A percentile compares a stretch with the other conserved stretches of the same genome.
Conservation (phyloP, 2,888 invertebrate genomes). For the Agonopterix arenella region DNA sequence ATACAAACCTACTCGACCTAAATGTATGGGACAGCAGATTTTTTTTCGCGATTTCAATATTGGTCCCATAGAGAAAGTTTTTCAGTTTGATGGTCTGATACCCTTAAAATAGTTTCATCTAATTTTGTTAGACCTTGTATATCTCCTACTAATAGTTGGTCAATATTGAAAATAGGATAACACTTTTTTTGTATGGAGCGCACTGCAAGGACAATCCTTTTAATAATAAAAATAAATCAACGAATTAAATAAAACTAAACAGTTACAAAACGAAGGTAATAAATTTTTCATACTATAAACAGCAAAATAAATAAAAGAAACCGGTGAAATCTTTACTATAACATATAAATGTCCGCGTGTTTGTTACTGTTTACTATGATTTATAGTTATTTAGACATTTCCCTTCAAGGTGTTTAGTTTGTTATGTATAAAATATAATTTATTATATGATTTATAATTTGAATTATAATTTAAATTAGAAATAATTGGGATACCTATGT, state of each 20-base stretch:
- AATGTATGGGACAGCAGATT: too few relatives aligned
- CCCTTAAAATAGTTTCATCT: too few relatives aligned
- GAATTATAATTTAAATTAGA: too few relatives aligned
- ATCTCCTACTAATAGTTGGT: too few relatives aligned
- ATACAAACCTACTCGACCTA: too few relatives aligned
- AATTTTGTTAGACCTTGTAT: too few relatives aligned
- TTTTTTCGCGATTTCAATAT: too few relatives aligned
- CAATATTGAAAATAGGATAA: too few relatives aligned
- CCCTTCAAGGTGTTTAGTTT: constrained; percentile 10
- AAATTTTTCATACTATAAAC: not conserved
- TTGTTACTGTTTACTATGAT: constrained; percentile 16
- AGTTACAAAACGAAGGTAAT: not conserved
- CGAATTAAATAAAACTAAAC: not conserved
- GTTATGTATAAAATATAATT: not conserved
- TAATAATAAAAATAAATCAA: not conserved
- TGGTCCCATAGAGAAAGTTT: too few relatives aligned
- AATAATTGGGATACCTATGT: not conserved
- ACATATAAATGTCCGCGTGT: constrained; percentile 15
- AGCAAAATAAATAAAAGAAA: not conserved
- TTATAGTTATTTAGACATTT: constrained; percentile 14
- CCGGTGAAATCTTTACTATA: not conserved
- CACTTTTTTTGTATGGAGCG: too few relatives aligned
- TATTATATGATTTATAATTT: not conserved
- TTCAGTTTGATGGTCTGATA: too few relatives aligned
- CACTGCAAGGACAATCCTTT: not conserved